Conservation (phyloP, 2,797 vertebrate species). For the Sebastes iracundus region DNA sequence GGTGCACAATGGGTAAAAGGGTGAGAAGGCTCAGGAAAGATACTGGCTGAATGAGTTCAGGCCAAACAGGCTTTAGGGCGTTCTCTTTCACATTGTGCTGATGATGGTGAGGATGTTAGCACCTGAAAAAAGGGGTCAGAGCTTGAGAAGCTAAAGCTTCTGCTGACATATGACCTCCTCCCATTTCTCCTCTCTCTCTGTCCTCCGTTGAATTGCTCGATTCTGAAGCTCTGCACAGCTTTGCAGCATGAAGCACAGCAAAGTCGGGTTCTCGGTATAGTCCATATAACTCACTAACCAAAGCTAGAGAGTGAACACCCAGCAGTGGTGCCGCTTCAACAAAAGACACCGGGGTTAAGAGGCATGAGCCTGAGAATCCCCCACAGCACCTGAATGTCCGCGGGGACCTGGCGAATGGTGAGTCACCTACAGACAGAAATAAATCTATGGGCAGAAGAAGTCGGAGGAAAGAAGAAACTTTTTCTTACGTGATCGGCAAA, state of each 20-base stretch:
- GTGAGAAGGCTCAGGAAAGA: slow-evolving; percentile 2
- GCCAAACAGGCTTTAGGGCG: slow-evolving; percentile 11
- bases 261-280: neutral
- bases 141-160: neutral
- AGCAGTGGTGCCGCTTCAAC: slow-evolving; percentile 21
- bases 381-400: neutral
- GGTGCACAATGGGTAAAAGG: neutral
- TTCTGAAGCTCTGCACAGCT: slow-evolving; percentile 6
- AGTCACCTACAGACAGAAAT: neutral
- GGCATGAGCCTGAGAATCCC: slow-evolving; percentile 13
- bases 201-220: neutral
- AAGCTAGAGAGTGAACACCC: slow-evolving; percentile 27
- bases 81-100: slow-evolving; percentile 30
- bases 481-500: neutral
- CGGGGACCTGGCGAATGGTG: neutral
- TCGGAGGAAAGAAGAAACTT: neutral
- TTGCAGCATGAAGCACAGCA: neutral
- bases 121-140: slow-evolving; percentile 11
- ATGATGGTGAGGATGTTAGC: neutral
- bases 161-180: slow-evolving; percentile 12
- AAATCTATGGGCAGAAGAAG: neutral
- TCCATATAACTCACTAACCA: slow-evolving; percentile 4
- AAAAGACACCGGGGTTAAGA: slow-evolving; percentile 38
- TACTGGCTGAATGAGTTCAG: neutral
- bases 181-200: neutral